Conservation (phyloP, 1,140 invertebrate species). For the Saccostrea glomerata region DNA sequence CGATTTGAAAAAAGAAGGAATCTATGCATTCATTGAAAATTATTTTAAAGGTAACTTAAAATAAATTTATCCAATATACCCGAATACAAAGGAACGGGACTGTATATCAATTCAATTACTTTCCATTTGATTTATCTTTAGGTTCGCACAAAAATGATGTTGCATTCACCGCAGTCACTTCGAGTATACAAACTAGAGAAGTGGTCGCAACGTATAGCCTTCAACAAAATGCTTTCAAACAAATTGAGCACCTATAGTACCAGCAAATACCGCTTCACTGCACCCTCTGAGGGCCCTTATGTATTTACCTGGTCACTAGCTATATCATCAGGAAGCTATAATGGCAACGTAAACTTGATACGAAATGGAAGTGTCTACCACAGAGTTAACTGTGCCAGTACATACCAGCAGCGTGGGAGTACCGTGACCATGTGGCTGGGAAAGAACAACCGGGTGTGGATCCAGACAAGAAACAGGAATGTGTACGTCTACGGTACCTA, state of each 20-base stretch:
- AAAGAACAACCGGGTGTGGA: neutral
- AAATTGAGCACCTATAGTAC: neutral
- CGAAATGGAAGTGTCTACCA: neutral
- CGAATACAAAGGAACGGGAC: too few species aligned
- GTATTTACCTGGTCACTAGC: neutral
- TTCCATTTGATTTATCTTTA: neutral
- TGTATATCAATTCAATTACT: neutral
- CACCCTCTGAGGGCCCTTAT: neutral
- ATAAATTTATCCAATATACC: too few species aligned
- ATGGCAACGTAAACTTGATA: neutral
- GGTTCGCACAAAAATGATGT: neutral
- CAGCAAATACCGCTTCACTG: conserved; percentile 7
- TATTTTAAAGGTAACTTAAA: too few species aligned
- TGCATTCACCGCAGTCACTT: neutral
- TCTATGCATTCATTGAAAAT: too few species aligned
- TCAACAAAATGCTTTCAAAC: neutral
- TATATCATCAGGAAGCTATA: neutral
- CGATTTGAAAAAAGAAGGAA: too few species aligned
- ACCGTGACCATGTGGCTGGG: neutral
- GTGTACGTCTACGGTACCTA: neutral
- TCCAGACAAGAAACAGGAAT: neutral
- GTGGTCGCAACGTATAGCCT: neutral
- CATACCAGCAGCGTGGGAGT: neutral
- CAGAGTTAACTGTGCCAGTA: neutral
- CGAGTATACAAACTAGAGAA: neutral